phyloP scores from a whole-genome alignment of 2,113 vertebrate genomes.

The mouse (Mus musculus) region GRCm39 chr16:78009001-78009500 shows the following conservation, averaged over 20 bases:
- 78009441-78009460: background rate
- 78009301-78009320: background rate
- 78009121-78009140: background rate
- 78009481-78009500: background rate
- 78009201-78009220: background rate
- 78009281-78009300: background rate
- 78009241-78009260: background rate
- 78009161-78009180: background rate
- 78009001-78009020: background rate
- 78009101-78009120: background rate
- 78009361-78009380: background rate
- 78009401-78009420: background rate
- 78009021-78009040: constrained; percentile 43
- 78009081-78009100: background rate
- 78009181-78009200: background rate
- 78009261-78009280: background rate
- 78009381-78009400: background rate
- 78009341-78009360: background rate
- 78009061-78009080: background rate
- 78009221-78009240: background rate
- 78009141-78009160: background rate
- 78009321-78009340: background rate
- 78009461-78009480: background rate
- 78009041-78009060: background rate
- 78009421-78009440: background rate